phyloP scores from a whole-genome alignment of 2,113 vertebrate species.

The Phyllopteryx taeniolatus region DNA sequence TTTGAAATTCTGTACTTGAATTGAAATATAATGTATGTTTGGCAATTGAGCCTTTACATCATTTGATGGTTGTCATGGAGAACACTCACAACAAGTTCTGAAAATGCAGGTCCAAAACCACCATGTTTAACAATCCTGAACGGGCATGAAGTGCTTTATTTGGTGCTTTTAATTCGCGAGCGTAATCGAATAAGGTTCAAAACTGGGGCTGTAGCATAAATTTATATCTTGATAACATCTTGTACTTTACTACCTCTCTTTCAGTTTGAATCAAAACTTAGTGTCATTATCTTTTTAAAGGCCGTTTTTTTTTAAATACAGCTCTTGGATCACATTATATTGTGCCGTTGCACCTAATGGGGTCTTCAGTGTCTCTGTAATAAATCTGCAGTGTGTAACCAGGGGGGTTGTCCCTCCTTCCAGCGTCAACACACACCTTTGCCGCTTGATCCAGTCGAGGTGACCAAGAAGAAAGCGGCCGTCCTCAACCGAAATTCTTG shows the following conservation, averaged over 20 bases:
- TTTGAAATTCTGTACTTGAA: too few relatives aligned
- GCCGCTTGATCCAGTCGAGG: not conserved
- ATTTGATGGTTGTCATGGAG: too few relatives aligned
- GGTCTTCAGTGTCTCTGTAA: not conserved
- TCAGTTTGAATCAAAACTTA: too few relatives aligned
- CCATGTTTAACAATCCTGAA: not conserved
- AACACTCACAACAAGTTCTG: not conserved
- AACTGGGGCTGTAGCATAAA: too few relatives aligned
- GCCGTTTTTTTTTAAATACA: not conserved
- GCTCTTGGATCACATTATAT: not conserved
- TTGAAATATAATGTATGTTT: too few relatives aligned
- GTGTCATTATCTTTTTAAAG: too few relatives aligned
- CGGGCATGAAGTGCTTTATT: not conserved
- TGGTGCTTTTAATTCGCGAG: not conserved
- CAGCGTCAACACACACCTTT: conserved; percentile 42
- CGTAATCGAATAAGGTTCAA: too few relatives aligned
- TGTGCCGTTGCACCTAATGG: not conserved
- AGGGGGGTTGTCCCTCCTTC: not conserved
- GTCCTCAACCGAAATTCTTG: conserved; percentile 9
- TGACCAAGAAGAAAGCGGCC: conserved; percentile 17
- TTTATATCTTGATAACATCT: too few relatives aligned
- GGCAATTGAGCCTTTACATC: too few relatives aligned
- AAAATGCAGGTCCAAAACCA: not conserved
- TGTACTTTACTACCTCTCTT: too few relatives aligned
- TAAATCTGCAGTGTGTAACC: not conserved